phyloP scores from a whole-genome alignment of 2,888 invertebrate genomes.

The Halictus quadricinctus region DNA sequence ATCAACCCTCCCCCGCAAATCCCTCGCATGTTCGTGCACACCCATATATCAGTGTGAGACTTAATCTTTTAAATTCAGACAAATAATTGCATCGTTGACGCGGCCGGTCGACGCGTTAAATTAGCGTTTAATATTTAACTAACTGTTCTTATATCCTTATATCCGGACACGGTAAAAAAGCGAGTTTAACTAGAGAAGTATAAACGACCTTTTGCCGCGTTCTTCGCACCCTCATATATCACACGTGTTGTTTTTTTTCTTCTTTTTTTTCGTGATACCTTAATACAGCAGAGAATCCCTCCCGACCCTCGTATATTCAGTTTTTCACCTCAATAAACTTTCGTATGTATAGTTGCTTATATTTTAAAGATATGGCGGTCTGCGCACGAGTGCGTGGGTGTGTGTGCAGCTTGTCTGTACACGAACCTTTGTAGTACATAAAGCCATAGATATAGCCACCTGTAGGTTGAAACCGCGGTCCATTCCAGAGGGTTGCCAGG shows the following conservation, averaged over 20 bases:
- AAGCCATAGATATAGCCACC: slow-evolving; percentile 56
- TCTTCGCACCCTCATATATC: slow-evolving; percentile 15
- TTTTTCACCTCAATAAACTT: slow-evolving; percentile 25
- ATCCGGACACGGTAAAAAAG: neutral
- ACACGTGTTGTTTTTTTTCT: neutral
- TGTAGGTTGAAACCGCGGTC: slow-evolving; percentile 49
- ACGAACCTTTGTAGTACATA: neutral
- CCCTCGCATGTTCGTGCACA: neutral
- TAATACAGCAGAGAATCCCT: slow-evolving; percentile 8
- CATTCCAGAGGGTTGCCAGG: slow-evolving; percentile 46
- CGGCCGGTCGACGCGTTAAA: neutral
- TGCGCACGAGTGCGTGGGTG: neutral
- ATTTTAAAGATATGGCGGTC: slow-evolving; percentile 3
- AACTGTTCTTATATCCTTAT: neutral
- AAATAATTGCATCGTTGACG: neutral
- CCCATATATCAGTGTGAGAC: neutral
- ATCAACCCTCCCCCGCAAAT: neutral
- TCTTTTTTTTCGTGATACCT: neutral
- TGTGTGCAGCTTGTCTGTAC: neutral
- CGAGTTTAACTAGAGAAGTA: slow-evolving; percentile 1
- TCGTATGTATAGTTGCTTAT: slow-evolving; percentile 11
- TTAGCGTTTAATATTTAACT: slow-evolving; percentile 3
- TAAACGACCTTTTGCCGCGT: slow-evolving; percentile 1
- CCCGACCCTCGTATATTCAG: slow-evolving; percentile 22
- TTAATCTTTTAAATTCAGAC: neutral